Evolutionary conservation across 1,140 invertebrate genomes (phyloP).

Genomic region (Lepidurus apus): DNA sequence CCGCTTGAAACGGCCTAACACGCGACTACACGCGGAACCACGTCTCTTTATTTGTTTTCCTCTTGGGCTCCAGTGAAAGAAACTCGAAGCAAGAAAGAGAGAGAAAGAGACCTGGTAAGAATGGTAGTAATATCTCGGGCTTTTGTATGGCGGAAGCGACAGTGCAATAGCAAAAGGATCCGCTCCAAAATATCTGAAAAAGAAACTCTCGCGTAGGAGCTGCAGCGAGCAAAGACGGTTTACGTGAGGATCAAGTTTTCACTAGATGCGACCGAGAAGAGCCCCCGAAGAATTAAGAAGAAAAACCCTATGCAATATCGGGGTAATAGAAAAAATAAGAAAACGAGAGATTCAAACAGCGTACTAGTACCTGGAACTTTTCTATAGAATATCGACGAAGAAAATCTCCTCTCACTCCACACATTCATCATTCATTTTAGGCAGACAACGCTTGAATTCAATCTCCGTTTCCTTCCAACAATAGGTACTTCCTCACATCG

Average conservation of each 20-base stretch:
- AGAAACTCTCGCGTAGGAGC: background rate
- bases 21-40: too few species aligned
- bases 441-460: background rate
- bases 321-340: background rate
- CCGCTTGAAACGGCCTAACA: too few species aligned
- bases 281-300: background rate
- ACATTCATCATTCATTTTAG: background rate
- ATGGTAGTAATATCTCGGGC: too few species aligned
- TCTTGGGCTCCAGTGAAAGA: too few species aligned
- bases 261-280: background rate
- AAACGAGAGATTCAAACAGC: background rate
- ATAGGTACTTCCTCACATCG: background rate
- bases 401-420: background rate
- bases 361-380: background rate
- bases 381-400: background rate
- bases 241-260: slow-evolving; percentile 21
- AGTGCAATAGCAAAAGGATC: background rate
- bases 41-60: too few species aligned
- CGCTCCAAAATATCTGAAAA: background rate
- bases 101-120: too few species aligned
- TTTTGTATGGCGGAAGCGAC: background rate
- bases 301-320: background rate
- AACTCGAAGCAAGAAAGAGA: too few species aligned
- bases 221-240: background rate
- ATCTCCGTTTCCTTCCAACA: background rate